These are phyloP conservation scores for Lasioglossum calceatum DNA, from an alignment of 2,888 invertebrate genomes.

Conservation along the genomic window DNA sequence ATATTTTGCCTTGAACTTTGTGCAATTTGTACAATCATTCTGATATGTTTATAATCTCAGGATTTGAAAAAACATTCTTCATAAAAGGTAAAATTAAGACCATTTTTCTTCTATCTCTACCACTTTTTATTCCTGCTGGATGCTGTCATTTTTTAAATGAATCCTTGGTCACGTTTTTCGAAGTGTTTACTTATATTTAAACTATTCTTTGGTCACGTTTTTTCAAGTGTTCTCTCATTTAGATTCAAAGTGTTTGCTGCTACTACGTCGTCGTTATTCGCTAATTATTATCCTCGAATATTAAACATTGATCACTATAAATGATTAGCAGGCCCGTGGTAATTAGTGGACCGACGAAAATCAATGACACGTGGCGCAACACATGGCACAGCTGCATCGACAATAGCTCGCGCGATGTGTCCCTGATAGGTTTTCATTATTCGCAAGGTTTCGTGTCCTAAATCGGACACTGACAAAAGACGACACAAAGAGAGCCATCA, in stretches of 20 bases:
- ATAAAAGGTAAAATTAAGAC: too few species aligned
- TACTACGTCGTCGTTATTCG: not conserved
- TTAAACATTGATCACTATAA: not conserved
- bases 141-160: not conserved
- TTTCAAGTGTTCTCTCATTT: not conserved
- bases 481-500: constrained; percentile 12
- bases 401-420: constrained; percentile 48
- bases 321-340: constrained; percentile 5
- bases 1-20: too few species aligned
- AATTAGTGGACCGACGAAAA: constrained; percentile 49
- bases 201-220: not conserved
- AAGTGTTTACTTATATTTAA: not conserved
- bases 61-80: too few species aligned
- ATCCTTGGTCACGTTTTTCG: too few species aligned
- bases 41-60: too few species aligned
- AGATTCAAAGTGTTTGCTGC: not conserved
- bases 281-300: not conserved
- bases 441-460: constrained; percentile 58
- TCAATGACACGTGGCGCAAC: constrained; percentile 52
- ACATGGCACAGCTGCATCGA: constrained; percentile 52
- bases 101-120: too few species aligned
- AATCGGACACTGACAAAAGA: constrained; percentile 52
- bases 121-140: too few species aligned
- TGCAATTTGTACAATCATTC: too few species aligned
- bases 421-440: constrained; percentile 69